A percentile compares a stretch with the other conserved stretches of the same genome.
Evolutionary conservation across 2,888 invertebrate species (phyloP).

Genomic region (Rugalucina vietnamica): DNA sequence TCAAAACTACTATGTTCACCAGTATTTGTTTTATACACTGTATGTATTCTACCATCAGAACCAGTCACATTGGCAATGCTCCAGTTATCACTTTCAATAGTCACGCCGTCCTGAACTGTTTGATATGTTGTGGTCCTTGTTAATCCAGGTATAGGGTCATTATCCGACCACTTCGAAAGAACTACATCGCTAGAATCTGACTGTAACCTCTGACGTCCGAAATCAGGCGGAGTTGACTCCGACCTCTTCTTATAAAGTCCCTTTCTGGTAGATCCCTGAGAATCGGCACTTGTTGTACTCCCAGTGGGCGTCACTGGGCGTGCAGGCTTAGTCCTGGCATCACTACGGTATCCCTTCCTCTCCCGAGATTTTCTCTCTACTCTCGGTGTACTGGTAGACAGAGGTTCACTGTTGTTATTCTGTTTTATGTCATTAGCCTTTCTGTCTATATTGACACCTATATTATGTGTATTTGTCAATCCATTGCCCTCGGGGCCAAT

Average conservation of each 20-base stretch:
- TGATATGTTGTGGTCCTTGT: constrained; percentile 22
- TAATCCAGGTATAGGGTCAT: constrained; percentile 58
- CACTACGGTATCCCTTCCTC: constrained; percentile 29
- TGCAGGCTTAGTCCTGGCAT: constrained; percentile 45
- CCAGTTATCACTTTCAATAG: constrained; percentile 57
- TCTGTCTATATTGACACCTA: constrained; percentile 1
- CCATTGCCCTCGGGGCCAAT: constrained; percentile 26
- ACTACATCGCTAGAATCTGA: constrained; percentile 38
- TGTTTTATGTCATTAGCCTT: neutral
- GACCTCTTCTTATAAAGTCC: constrained; percentile 67
- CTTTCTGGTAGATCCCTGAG: constrained; percentile 42
- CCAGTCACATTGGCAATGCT: constrained; percentile 51
- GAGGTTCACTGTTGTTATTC: constrained; percentile 5
- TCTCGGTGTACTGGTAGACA: constrained; percentile 57
- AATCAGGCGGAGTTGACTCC: constrained; percentile 68
- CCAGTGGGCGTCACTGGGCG: constrained; percentile 41
- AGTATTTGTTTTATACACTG: constrained; percentile 55
- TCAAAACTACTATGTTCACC: constrained; percentile 42
- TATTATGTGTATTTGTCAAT: neutral
- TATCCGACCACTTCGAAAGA: constrained; percentile 47
- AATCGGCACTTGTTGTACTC: constrained; percentile 61
- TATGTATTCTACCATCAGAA: constrained; percentile 40
- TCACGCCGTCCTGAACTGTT: constrained; percentile 45
- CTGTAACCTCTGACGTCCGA: constrained; percentile 52
- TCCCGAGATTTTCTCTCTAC: constrained; percentile 37